These are phyloP conservation scores for Cetonia aurata DNA, from an alignment of 2,888 invertebrate species.

Conservation along the genomic window DNA sequence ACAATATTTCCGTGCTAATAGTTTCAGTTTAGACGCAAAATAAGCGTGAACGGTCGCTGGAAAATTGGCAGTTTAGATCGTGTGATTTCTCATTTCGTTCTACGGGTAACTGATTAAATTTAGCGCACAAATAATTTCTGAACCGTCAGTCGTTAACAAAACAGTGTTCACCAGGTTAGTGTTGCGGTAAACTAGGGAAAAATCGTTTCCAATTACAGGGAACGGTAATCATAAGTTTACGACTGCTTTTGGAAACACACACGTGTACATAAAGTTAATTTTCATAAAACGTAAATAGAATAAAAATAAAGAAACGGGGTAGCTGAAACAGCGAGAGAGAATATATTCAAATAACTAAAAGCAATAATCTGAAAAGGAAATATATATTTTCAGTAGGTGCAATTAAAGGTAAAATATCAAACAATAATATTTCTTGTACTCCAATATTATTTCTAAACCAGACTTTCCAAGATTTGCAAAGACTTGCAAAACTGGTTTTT, in stretches of 20 bases:
- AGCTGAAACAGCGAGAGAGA: too few species aligned
- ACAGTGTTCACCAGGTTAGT: not conserved
- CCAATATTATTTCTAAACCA: too few species aligned
- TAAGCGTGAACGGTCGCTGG: constrained; percentile 15
- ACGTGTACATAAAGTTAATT: too few species aligned
- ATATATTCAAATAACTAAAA: too few species aligned
- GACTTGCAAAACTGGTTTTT: too few species aligned
- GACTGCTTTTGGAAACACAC: not conserved
- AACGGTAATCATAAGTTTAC: not conserved
- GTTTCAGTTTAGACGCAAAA: constrained; percentile 17
- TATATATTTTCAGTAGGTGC: too few species aligned
- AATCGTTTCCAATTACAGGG: constrained; percentile 9
- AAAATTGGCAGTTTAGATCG: constrained; percentile 26
- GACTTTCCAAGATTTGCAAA: too few species aligned
- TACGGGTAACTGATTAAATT: constrained; percentile 24
- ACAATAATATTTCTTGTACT: too few species aligned
- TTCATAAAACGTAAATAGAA: too few species aligned
- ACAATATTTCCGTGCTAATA: constrained; percentile 15
- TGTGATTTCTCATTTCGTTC: constrained; percentile 15
- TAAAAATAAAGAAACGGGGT: too few species aligned
- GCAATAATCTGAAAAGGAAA: too few species aligned
- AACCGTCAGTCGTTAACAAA: not conserved
- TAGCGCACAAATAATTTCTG: constrained; percentile 22
- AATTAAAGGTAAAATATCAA: too few species aligned
- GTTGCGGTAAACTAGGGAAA: constrained; percentile 9